Evolutionary conservation across 1,140 invertebrate species (phyloP), one percentile per base, ranked within the genome.

Genomic region (Maniola jurtina): DNA sequence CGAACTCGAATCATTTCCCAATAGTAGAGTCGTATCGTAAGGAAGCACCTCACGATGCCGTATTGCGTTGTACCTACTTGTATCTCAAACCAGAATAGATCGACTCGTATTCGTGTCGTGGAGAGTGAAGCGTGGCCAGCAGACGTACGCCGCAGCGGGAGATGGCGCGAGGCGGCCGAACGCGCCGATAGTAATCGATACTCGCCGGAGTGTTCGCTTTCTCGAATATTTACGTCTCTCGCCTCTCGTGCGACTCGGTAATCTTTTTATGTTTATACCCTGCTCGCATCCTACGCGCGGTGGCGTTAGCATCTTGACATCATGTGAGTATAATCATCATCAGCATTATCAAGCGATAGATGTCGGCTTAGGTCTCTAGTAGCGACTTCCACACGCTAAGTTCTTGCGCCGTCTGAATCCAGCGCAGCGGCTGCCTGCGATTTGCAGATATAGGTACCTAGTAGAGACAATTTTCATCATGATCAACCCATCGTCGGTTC

Each of bases 161-260:
- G 78, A 59, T 66, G 35, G 50, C 58, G 62, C 64, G 73, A 76
- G 73, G 73, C 74, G 77, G 79, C 70, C 71, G 66, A 68, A 69
- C 73, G 59, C 57, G 40, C 58, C 71, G 78, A 82, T 81, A 76
- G 81, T 80, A 81, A 84, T 83, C 82, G 81, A 86, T 83, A 83
- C 77, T 65, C 48, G 68, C 58, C 62, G 52, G 64, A 57, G 71
- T 70, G 70, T 75, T 68, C 73, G 70, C 69, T 73, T 70, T 66
- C 70, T 70, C 71, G 74, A 75, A 74, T 79, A 81, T 81, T 83
- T 83, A 83, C 78, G 76, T 5, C 58, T 68, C 66, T 65, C 65
- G 64, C 62, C 65, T 55, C 59, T 48, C 66, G 64, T 72, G 68
- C 72, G 73, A 73, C 75, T 68, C 64, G 42, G 64, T 69, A 59